A percentile compares a stretch with the other conserved stretches of the same genome.
These are phyloP conservation scores for Arothron firmamentum DNA, from an alignment of 2,113 vertebrate genomes.

Conservation along the genomic window DNA sequence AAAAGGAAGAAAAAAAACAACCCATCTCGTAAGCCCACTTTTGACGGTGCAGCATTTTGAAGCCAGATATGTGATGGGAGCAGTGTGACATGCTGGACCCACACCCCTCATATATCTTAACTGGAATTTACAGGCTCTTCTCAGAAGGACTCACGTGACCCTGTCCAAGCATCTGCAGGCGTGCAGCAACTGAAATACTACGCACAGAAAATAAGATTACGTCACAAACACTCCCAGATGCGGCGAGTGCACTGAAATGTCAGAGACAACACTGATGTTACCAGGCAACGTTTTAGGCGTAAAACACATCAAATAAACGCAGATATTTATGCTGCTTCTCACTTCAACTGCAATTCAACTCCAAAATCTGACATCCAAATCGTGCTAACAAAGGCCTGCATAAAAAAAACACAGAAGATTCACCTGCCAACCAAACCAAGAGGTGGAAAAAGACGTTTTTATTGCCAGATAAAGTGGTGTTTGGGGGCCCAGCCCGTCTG, in stretches of 20 bases:
- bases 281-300: background rate
- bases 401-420: background rate
- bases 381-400: background rate
- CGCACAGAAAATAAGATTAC: conserved; percentile 17
- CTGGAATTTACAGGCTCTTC: conserved; percentile 69
- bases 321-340: conserved; percentile 8
- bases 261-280: background rate
- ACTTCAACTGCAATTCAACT: conserved; percentile 23
- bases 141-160: conserved; percentile 71
- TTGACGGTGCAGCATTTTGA: conserved; percentile 45
- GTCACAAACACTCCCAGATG: conserved; percentile 12
- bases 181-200: conserved; percentile 11
- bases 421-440: background rate
- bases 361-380: background rate
- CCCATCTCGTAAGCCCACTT: conserved; percentile 42
- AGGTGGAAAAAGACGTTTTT: too few relatives aligned
- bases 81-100: conserved; percentile 55
- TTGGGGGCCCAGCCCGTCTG: background rate
- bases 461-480: too few relatives aligned
- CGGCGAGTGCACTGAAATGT: background rate
- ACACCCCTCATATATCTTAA: conserved; percentile 59
- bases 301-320: background rate
- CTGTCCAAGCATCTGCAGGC: conserved; percentile 15
- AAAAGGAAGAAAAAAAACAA: background rate
- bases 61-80: conserved; percentile 59